Evolutionary conservation across 2,797 vertebrate species (phyloP).

Genomic region (Darevskia mixta): DNA sequence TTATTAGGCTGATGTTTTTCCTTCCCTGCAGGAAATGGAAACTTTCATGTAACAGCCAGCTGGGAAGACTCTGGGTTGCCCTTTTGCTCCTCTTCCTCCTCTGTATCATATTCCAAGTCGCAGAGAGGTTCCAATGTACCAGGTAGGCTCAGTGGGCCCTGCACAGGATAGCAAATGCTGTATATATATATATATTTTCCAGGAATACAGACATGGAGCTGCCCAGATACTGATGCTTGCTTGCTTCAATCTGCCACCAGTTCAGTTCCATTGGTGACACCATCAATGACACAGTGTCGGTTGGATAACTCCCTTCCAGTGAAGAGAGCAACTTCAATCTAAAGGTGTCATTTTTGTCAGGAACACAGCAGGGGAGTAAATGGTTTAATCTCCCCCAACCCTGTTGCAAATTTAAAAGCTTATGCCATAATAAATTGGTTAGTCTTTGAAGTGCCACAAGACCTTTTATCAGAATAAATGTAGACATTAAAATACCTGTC

Average conservation of each 20-base stretch:
- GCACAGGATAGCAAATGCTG: not conserved
- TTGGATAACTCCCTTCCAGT: not conserved
- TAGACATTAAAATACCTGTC: too few species aligned
- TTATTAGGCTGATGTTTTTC: not conserved
- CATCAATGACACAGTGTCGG: too few species aligned
- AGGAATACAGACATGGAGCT: not conserved
- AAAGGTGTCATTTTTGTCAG: not conserved
- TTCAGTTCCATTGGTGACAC: not conserved
- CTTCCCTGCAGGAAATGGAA: slow-evolving; percentile 76
- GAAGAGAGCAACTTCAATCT: not conserved
- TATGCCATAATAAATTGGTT: too few species aligned
- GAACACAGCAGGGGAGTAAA: not conserved
- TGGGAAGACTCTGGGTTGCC: slow-evolving; percentile 75
- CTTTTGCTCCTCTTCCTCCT: slow-evolving; percentile 78
- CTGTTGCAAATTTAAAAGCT: not conserved
- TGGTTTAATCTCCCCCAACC: not conserved
- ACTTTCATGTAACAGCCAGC: slow-evolving; percentile 70
- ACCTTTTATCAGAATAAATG: too few species aligned
- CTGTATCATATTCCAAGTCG: slow-evolving; percentile 77
- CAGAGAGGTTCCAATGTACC: slow-evolving; percentile 73
- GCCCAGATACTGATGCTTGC: not conserved
- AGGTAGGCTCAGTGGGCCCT: slow-evolving; percentile 68
- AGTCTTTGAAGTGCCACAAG: too few species aligned
- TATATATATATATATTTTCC: too few species aligned
- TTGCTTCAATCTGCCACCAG: not conserved